phyloP scores from a whole-genome alignment of 1,140 invertebrate species.

The Calephelis virginiensis region DNA sequence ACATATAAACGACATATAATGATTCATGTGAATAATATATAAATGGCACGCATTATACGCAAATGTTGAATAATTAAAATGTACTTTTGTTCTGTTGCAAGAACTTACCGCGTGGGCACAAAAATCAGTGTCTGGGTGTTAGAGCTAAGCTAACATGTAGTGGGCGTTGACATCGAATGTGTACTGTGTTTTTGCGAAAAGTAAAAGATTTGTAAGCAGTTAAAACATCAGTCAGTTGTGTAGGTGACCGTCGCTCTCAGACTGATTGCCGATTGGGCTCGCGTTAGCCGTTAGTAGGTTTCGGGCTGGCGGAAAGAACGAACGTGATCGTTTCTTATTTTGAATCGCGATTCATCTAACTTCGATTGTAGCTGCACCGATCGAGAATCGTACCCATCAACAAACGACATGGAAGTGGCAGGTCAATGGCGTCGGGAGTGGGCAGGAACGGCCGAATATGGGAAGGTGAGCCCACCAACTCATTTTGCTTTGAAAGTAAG shows the following conservation, averaged over 20 bases:
- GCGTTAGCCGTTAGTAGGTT: constrained; percentile 63
- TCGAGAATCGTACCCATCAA: constrained; percentile 41
- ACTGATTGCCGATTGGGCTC: constrained; percentile 17
- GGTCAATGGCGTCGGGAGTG: constrained; percentile 72
- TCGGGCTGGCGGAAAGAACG: constrained; percentile 49
- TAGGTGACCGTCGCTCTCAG: constrained; percentile 26
- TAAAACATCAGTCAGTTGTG: constrained; percentile 23
- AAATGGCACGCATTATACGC: neutral
- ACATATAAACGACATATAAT: constrained; percentile 5
- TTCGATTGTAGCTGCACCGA: constrained; percentile 74
- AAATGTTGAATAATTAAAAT: constrained; percentile 17
- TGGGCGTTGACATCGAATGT: constrained; percentile 70
- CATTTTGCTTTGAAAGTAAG: constrained; percentile 9
- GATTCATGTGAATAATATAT: constrained; percentile 2
- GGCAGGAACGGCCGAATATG: constrained; percentile 73
- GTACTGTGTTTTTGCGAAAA: constrained; percentile 64
- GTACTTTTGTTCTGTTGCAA: constrained; percentile 13
- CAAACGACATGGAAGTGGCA: constrained; percentile 63
- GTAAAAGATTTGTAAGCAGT: constrained; percentile 45
- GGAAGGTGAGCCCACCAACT: constrained; percentile 55
- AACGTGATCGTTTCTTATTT: constrained; percentile 50
- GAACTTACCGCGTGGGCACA: neutral
- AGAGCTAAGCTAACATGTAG: constrained; percentile 34
- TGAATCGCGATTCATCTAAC: constrained; percentile 40
- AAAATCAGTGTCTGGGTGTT: constrained; percentile 46